Percentiles rank a stretch among this genome's conserved stretches.
These are phyloP conservation scores for Platerodrilus igneus DNA, from an alignment of 2,888 invertebrate genomes.

Conservation along the genomic window DNA sequence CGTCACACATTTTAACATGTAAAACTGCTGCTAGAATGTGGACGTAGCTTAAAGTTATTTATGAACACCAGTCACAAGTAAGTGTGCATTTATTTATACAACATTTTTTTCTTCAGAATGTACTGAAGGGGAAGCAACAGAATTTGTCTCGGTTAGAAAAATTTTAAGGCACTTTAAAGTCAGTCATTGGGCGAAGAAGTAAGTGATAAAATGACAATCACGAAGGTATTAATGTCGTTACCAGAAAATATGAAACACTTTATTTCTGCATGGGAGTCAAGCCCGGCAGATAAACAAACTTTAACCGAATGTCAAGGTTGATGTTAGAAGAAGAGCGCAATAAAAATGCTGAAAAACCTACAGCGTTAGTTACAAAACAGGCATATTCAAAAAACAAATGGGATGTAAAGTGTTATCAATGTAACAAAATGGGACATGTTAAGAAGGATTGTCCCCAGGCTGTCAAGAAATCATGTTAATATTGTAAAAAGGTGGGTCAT, in stretches of 20 bases:
- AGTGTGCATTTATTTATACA: constrained; percentile 23
- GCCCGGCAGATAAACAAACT: too few relatives aligned
- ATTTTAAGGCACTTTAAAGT: constrained; percentile 7
- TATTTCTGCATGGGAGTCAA: too few relatives aligned
- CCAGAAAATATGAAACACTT: too few relatives aligned
- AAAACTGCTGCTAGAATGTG: constrained; percentile 1
- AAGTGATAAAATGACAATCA: too few relatives aligned
- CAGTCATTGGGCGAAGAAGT: too few relatives aligned
- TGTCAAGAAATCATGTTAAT: constrained; percentile 10
- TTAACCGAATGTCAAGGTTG: constrained; percentile 21
- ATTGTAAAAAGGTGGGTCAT: constrained; percentile 12
- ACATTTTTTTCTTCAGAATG: constrained; percentile 18
- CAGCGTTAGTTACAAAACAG: neutral
- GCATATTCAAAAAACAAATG: too few relatives aligned
- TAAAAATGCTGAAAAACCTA: constrained; percentile 8
- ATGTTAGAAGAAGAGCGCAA: constrained; percentile 26
- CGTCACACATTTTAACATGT: constrained; percentile 25
- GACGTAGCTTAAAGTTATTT: too few relatives aligned
- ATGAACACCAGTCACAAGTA: constrained; percentile 24
- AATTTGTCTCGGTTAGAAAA: neutral
- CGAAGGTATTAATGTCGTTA: too few relatives aligned
- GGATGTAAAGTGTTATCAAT: constrained; percentile 24
- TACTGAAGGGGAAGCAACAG: constrained; percentile 3
- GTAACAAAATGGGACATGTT: constrained; percentile 22
- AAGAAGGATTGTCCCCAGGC: constrained; percentile 22